Conservation (phyloP, 2,113 vertebrate species). For the Eulemur rufifrons region DNA sequence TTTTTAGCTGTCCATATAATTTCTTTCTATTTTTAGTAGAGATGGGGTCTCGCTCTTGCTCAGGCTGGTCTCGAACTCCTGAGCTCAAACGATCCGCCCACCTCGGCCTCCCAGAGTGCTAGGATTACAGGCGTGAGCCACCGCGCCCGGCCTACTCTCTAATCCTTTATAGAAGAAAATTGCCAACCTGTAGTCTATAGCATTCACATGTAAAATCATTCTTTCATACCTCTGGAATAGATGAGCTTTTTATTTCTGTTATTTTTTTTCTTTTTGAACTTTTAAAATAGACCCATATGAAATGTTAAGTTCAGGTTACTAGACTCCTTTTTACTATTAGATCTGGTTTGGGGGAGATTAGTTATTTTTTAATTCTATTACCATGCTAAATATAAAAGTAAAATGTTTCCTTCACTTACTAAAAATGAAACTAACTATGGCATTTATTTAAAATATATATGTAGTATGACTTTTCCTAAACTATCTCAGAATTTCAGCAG, state of each 20-base stretch:
- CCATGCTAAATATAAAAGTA: slow-evolving; percentile 19
- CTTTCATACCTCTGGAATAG: not conserved
- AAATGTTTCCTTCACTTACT: slow-evolving; percentile 5
- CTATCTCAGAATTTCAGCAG: not conserved
- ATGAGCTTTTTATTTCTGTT: not conserved
- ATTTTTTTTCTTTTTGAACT: not conserved
- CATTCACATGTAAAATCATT: slow-evolving; percentile 29
- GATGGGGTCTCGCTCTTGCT: too few species aligned
- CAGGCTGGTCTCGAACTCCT: too few species aligned
- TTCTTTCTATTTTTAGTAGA: too few species aligned
- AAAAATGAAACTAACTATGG: slow-evolving; percentile 18
- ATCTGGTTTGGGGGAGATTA: not conserved
- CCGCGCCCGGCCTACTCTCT: not conserved
- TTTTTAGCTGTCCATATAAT: too few species aligned
- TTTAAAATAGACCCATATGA: not conserved
- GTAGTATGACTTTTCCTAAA: not conserved
- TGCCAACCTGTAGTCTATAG: not conserved
- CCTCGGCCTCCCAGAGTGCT: too few species aligned
- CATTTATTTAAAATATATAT: slow-evolving; percentile 38
- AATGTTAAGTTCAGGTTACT: slow-evolving; percentile 4
- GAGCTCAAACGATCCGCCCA: too few species aligned
- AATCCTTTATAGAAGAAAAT: not conserved
- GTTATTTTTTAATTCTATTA: slow-evolving; percentile 24
- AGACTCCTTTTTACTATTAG: slow-evolving; percentile 40
- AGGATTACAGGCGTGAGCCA: too few species aligned